These are phyloP conservation scores for Channallabes apus DNA, from an alignment of 2,797 vertebrate species.

Conservation along the genomic window DNA sequence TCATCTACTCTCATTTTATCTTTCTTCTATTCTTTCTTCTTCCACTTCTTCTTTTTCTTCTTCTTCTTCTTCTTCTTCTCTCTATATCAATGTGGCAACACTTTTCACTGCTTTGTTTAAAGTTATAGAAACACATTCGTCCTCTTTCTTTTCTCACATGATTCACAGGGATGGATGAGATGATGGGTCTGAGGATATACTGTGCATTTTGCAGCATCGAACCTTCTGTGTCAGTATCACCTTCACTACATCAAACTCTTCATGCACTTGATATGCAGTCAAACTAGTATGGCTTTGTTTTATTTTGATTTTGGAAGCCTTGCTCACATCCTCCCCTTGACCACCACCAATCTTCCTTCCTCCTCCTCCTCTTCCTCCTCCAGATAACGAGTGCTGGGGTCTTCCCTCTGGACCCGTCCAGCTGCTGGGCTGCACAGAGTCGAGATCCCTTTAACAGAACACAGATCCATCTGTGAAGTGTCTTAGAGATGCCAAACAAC, in stretches of 20 bases:
- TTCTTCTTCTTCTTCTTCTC: not conserved
- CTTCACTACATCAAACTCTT: not conserved
- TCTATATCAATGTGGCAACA: not conserved
- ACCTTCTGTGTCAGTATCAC: not conserved
- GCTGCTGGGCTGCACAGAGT: slow-evolving; percentile 72
- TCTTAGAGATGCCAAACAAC: slow-evolving; percentile 67
- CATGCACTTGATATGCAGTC: not conserved
- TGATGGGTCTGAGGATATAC: not conserved
- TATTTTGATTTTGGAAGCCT: slow-evolving; percentile 67
- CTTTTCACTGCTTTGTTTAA: not conserved
- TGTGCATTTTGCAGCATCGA: not conserved
- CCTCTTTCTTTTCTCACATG: not conserved
- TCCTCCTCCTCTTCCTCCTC: slow-evolving; percentile 45
- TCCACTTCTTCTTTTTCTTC: slow-evolving; percentile 15
- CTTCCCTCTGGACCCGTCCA: slow-evolving; percentile 71
- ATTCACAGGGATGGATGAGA: not conserved
- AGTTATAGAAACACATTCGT: not conserved
- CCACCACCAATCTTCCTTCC: slow-evolving; percentile 30
- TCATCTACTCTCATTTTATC: not conserved
- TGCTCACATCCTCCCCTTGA: slow-evolving; percentile 50
- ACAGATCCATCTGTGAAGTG: slow-evolving; percentile 72
- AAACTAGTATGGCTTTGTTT: slow-evolving; percentile 52
- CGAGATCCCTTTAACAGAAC: slow-evolving; percentile 72
- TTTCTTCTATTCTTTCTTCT: slow-evolving; percentile 32
- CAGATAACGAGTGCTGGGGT: slow-evolving; percentile 73